Evolutionary conservation across 1,140 invertebrate genomes (phyloP).

Genomic region (Diuraphis noxia): DNA sequence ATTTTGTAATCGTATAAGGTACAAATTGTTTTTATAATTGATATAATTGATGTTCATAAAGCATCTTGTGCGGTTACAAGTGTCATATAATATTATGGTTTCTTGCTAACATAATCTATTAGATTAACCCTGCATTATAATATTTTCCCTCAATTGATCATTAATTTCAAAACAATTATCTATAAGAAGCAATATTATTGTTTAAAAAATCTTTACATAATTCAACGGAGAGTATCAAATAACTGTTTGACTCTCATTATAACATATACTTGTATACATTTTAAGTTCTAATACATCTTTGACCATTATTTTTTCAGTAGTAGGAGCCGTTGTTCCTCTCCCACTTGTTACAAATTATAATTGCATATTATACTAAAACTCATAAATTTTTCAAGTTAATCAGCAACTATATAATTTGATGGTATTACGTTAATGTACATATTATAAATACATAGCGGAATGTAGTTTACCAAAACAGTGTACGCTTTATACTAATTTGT

Average conservation of each 20-base stretch:
- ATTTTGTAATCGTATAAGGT: neutral
- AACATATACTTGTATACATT: neutral
- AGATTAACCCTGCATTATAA: neutral
- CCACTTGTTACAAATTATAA: constrained; percentile 5
- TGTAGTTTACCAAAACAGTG: neutral
- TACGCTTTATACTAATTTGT: neutral
- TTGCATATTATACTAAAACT: constrained; percentile 4
- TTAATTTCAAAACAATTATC: neutral
- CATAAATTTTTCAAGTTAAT: neutral
- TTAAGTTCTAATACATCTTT: neutral
- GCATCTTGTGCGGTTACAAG: neutral
- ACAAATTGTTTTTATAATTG: neutral
- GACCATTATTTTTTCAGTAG: neutral
- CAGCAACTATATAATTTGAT: neutral
- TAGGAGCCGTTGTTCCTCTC: neutral
- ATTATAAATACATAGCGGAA: neutral
- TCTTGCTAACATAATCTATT: too few relatives aligned
- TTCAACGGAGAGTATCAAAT: neutral
- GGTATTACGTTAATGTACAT: constrained; percentile 4
- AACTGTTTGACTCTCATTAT: neutral
- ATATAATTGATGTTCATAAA: too few relatives aligned
- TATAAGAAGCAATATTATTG: neutral
- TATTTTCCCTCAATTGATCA: neutral
- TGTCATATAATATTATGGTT: neutral
- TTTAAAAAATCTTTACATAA: neutral